Base-by-base conservation (phyloP, 2,113 vertebrate species). In the Atlantisia rogersi region DNA sequence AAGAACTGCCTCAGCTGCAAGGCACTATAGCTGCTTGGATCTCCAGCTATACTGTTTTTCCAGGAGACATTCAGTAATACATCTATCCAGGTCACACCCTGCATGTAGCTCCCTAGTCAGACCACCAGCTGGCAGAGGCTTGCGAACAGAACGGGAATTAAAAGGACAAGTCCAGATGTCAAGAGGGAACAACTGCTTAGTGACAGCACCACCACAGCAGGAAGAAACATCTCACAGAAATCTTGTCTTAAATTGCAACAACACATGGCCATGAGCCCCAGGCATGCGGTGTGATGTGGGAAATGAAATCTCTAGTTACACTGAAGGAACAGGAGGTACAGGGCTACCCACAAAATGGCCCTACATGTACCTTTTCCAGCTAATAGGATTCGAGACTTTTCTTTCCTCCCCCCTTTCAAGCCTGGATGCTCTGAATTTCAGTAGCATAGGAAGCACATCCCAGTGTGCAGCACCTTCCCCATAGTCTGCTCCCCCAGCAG, bases 401-500 rank as follows among this genome's bases (percentile, higher is more conserved):
- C 9, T 11, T 6, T 1, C 16, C 4, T 40, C 64, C 17, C 6
- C 8, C 21, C 13, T 29, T 82, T 64, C 24, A 39, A 12, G 28
- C 40, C 40, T 39, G 48, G 17, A 40, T 46, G 35, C 11, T 88
- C 3, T 58, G 32, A 40, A 39, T 17, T 78, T n/a, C 8, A 74
- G 35, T n/a, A 67, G 64, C 1, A 0, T 28, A 52, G 39, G 19
- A 81, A 86, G 37, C 42, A 50, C 24, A 83, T 28, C 40, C 40
- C 58, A 39, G 15, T 4, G 5, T n/a, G 19, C 2, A 8, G 16
- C 31, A 67, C 16, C 21, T 67, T 74, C 11, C 26, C 12, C 1
- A 0, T 0, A 39, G 15, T 9, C 52, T 0, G 0, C 29, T 60
- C n/a, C 29, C 28, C 18, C 35, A 39, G 31, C 42, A 69, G 25